Conservation (phyloP, 1,140 invertebrate species). For the Eriosoma lanigerum region DNA sequence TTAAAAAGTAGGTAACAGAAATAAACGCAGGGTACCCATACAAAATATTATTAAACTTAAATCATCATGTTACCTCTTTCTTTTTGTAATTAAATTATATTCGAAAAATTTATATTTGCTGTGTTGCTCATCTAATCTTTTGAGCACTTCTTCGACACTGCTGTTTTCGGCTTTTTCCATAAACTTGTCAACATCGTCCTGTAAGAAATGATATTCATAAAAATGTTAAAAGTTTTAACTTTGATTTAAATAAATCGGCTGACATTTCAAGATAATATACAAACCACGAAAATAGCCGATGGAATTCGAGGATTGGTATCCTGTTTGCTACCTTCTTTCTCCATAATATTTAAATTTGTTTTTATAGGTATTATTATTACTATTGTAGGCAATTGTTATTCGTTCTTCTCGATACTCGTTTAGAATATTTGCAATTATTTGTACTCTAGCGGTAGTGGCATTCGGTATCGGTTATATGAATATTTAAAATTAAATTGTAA, state of each 20-base stretch:
- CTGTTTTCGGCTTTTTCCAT: constrained; percentile 82
- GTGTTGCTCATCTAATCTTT: constrained; percentile 85
- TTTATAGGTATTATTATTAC: no score
- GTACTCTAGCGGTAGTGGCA: no score
- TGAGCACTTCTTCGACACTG: constrained; percentile 80
- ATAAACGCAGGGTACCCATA: no score
- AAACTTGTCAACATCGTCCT: constrained; percentile 95
- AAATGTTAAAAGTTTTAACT: constrained; percentile 1
- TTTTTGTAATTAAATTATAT: constrained; percentile 80
- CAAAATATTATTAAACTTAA: no score
- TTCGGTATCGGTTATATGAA: no score
- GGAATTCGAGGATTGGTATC: constrained; percentile 56
- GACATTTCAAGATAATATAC: neutral
- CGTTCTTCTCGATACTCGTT: no score
- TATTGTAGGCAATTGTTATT: no score
- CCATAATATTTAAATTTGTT: constrained; percentile 51
- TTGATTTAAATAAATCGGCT: neutral
- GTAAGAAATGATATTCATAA: constrained; percentile 55
- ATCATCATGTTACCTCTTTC: constrained; percentile 68
- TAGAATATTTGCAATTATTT: no score
- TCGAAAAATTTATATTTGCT: constrained; percentile 98
- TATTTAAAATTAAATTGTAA: no score
- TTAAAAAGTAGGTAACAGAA: no score
- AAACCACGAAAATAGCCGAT: constrained; percentile 38
- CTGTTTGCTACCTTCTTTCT: constrained; percentile 53